These are phyloP conservation scores for Rhinophrynus dorsalis DNA, from an alignment of 2,797 vertebrate genomes.

Conservation along the genomic window DNA sequence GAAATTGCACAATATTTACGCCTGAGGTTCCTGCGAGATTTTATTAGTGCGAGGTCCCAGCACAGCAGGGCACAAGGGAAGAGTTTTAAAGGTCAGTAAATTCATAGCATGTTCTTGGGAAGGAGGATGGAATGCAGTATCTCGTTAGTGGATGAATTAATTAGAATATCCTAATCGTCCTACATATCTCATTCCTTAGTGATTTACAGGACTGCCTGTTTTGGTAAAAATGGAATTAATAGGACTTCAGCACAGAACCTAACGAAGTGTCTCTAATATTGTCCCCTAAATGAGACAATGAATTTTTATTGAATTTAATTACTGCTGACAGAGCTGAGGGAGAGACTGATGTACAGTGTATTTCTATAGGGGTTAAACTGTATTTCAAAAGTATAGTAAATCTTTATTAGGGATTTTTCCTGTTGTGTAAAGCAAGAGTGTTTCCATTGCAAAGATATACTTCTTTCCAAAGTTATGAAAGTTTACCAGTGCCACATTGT, in stretches of 20 bases:
- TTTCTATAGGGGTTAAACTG: no score
- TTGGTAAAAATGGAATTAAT: conserved; percentile 59
- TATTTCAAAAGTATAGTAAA: no score
- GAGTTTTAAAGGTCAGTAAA: conserved; percentile 91
- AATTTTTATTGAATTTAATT: conserved; percentile 28
- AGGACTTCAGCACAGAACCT: conserved; percentile 50
- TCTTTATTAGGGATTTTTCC: no score
- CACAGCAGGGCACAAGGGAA: not conserved
- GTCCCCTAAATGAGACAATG: not conserved
- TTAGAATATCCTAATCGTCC: conserved; percentile 98
- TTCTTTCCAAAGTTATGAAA: no score
- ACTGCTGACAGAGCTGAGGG: not conserved
- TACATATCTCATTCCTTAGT: conserved; percentile 95
- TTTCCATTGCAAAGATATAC: no score
- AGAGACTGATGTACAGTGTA: no score
- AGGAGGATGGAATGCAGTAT: conserved; percentile 98
- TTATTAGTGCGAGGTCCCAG: conserved; percentile 70
- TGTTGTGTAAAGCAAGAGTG: no score
- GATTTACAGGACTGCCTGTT: conserved; percentile 91
- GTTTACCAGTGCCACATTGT: no score
- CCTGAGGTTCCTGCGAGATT: conserved; percentile 72
- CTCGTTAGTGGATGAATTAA: conserved; percentile 99
- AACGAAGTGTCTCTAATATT: conserved; percentile 39
- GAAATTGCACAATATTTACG: conserved; percentile 81
- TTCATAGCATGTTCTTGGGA: conserved; percentile 92